Evolutionary conservation across 2,797 vertebrate species (phyloP).

Genomic region (Phalloptychus januarius): DNA sequence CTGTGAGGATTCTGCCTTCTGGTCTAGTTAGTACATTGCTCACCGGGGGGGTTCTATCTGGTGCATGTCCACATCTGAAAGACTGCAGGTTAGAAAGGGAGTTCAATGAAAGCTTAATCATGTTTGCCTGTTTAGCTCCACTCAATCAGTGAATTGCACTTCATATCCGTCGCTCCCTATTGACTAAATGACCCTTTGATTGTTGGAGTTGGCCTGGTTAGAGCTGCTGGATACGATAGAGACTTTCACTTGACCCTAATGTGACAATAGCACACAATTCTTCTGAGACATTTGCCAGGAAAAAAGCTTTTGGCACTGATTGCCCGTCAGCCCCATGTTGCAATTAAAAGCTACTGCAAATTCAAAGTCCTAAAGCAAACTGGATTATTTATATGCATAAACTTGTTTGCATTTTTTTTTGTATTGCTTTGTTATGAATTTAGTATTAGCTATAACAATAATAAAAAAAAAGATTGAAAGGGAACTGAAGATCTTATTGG

Average conservation of each 20-base stretch:
- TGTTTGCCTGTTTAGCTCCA: conserved; percentile 56
- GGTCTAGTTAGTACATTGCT: conserved; percentile 33
- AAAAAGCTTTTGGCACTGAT: conserved; percentile 38
- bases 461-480: conserved; percentile 43
- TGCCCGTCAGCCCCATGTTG: conserved; percentile 21
- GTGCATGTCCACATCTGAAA: conserved; percentile 40
- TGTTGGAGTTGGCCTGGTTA: conserved; percentile 32
- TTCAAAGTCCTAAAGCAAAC: conserved; percentile 13
- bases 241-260: conserved; percentile 16
- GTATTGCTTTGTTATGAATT: conserved; percentile 32
- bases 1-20: conserved; percentile 36
- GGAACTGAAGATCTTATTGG: conserved; percentile 13
- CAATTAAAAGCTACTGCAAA: conserved; percentile 32
- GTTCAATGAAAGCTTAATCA: conserved; percentile 54
- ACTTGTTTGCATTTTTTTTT: background rate
- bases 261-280: conserved; percentile 4
- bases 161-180: conserved; percentile 48
- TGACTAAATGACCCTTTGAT: conserved; percentile 48
- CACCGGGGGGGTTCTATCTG: conserved; percentile 28
- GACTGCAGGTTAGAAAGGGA: conserved; percentile 43
- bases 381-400: conserved; percentile 18
- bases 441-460: conserved; percentile 37
- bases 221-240: conserved; percentile 31
- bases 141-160: conserved; percentile 38
- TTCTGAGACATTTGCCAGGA: conserved; percentile 32